These are phyloP conservation scores for Stegostoma tigrinum DNA, from an alignment of 2,113 vertebrate genomes.

Conservation along the genomic window DNA sequence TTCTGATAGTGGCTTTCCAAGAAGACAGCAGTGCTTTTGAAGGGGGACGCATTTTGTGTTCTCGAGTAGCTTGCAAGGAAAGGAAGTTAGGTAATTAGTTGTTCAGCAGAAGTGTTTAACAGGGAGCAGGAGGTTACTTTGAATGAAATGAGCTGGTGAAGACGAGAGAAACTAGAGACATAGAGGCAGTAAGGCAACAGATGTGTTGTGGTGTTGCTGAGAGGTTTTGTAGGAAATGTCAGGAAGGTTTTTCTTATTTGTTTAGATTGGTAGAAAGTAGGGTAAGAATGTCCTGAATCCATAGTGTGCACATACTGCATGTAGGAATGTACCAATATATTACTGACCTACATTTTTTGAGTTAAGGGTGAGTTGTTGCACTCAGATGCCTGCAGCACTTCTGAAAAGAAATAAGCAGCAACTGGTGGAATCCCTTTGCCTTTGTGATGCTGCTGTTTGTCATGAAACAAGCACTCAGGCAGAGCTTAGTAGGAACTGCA, in stretches of 20 bases:
- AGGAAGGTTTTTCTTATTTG: background rate
- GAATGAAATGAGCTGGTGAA: background rate
- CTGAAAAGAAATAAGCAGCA: background rate
- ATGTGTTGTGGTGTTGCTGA: background rate
- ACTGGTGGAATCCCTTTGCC: background rate
- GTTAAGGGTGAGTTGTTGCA: background rate
- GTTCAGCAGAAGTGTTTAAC: background rate
- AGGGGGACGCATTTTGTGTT: background rate
- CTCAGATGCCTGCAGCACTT: background rate
- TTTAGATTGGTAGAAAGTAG: background rate
- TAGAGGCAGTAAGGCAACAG: background rate
- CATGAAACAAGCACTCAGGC: background rate
- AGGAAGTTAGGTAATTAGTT: background rate
- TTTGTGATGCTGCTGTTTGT: background rate
- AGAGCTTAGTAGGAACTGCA: too few species aligned
- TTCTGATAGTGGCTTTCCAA: background rate
- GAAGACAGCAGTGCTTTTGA: background rate
- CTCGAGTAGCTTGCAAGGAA: background rate
- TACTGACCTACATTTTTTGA: background rate
- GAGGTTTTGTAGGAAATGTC: background rate
- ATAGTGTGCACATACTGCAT: too few species aligned
- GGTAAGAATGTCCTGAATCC: background rate
- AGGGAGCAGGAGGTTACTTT: background rate
- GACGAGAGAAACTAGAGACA: background rate
- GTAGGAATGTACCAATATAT: background rate